These are phyloP conservation scores for Cephalopachus bancanus DNA, from an alignment of 2,797 vertebrate genomes.

Conservation along the genomic window DNA sequence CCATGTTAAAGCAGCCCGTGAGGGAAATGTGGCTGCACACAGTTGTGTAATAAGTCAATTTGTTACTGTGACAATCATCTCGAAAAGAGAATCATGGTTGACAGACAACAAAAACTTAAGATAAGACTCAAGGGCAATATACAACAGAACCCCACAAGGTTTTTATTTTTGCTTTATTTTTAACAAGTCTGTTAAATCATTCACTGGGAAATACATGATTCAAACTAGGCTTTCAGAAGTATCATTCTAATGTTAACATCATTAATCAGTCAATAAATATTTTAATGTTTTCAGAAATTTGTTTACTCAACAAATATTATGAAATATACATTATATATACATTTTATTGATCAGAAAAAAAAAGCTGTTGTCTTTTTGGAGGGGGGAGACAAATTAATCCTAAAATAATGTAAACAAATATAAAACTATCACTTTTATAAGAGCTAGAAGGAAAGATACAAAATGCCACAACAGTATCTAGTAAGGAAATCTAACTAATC, in stretches of 20 bases:
- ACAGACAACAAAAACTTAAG: not conserved
- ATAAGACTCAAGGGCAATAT: not conserved
- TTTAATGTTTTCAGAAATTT: conserved; percentile 42
- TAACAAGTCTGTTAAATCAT: conserved; percentile 72
- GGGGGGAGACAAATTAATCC: not conserved
- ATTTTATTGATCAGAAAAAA: not conserved
- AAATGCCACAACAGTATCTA: not conserved
- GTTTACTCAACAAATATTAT: not conserved
- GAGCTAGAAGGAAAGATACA: not conserved
- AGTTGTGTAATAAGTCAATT: conserved; percentile 68
- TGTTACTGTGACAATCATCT: conserved; percentile 55
- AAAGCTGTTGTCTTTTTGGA: not conserved
- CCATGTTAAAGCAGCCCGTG: conserved; percentile 39
- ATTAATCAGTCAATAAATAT: conserved; percentile 29
- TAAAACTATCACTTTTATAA: not conserved
- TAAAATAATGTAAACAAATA: not conserved
- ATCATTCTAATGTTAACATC: conserved; percentile 32
- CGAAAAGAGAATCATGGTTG: not conserved
- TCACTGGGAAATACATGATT: conserved; percentile 67
- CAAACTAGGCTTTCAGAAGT: conserved; percentile 25
- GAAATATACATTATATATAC: not conserved
- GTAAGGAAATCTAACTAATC: not conserved
- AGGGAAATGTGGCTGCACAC: conserved; percentile 63
- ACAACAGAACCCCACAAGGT: conserved; percentile 65
- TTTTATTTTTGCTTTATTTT: conserved; percentile 53